Percentiles rank a stretch among this genome's conserved stretches.
These are phyloP conservation scores for Calameuta idolon DNA, from an alignment of 2,888 invertebrate genomes.

Conservation along the genomic window DNA sequence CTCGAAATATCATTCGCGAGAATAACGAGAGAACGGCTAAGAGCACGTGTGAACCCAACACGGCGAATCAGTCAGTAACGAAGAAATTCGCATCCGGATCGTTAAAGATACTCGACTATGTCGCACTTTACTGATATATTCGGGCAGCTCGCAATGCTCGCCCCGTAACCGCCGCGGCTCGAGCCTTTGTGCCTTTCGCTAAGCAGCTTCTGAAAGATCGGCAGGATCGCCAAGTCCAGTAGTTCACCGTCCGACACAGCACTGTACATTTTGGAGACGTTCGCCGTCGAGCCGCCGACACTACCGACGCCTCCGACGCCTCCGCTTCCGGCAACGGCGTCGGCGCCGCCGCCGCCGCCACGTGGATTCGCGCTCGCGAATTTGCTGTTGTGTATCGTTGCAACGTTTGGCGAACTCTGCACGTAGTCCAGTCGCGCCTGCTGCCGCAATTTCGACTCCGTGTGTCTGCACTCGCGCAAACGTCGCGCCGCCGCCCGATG, in stretches of 20 bases:
- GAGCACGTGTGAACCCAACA: too few species aligned
- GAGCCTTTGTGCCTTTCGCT: constrained; percentile 82
- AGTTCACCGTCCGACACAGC: constrained; percentile 88
- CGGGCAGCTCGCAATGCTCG: constrained; percentile 88
- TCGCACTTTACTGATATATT: constrained; percentile 96
- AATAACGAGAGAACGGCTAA: too few species aligned
- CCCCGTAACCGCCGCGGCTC: constrained; percentile 76
- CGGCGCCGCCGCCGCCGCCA: constrained; percentile 54
- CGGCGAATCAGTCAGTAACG: too few species aligned
- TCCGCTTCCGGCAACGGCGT: constrained; percentile 55
- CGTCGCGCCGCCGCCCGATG: constrained; percentile 49
- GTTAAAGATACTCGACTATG: constrained; percentile 92
- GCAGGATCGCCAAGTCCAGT: constrained; percentile 86
- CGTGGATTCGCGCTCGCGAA: constrained; percentile 69
- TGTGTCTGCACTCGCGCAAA: constrained; percentile 50
- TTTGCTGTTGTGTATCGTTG: constrained; percentile 69
- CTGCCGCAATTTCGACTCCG: constrained; percentile 60
- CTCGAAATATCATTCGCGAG: too few species aligned
- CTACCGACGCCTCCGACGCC: constrained; percentile 25
- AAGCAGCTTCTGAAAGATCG: constrained; percentile 91
- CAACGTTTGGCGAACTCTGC: constrained; percentile 74
- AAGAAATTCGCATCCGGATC: background rate
- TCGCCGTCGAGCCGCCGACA: constrained; percentile 61
- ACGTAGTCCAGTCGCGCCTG: constrained; percentile 68
- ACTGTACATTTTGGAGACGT: constrained; percentile 73